Evolutionary conservation across 2,888 invertebrate species (phyloP), one percentile per base, ranked within the genome.

Genomic region (Tortricodes alternella): DNA sequence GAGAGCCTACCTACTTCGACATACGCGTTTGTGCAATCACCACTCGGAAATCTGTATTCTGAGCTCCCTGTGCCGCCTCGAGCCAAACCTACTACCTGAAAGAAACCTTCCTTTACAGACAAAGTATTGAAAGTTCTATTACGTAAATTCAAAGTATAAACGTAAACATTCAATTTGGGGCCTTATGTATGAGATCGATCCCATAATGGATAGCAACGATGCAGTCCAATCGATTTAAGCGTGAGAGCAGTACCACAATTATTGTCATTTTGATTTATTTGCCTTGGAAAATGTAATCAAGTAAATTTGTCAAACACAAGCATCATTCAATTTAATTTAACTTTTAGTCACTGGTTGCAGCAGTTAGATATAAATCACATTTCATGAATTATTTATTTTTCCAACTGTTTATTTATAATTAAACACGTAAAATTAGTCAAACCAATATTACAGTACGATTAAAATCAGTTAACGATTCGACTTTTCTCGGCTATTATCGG

Each of bases 1-100:
- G 63, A 68, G 38, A 38, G 46, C 46, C 37, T 44, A 69, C n/a
- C n/a, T n/a, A 67, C 66, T 66, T 66, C 72, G 72, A 68, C 68
- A 68, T 65, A 73, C 74, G 70, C 79, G 78, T 80, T 81, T 80
- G 78, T 73, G 73, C 78, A 83, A 81, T 79, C 78, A 81, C 66
- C 68, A 70, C 43, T 60, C 58, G 70, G 66, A 72, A 78, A 77
- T 78, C 73, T 72, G 68, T 75, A 69, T 72, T 62, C 63, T 65
- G 68, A 72, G 64, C 68, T 62, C 64, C 60, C 64, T 53, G 62
- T 64, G 60, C 41, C 51, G 39, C 39, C 39, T 23, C 39, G 48
- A 27, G 53, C 34, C 39, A 29, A 34, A 15, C 34, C 9, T 21
- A 43, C 48, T 43, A 43, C 34, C 11, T 18, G 23, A 38, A 29